A percentile compares a stretch with the other conserved stretches of the same genome.
These are phyloP conservation scores for Hemicordylus capensis DNA, from an alignment of 2,113 vertebrate genomes.

Conservation along the genomic window DNA sequence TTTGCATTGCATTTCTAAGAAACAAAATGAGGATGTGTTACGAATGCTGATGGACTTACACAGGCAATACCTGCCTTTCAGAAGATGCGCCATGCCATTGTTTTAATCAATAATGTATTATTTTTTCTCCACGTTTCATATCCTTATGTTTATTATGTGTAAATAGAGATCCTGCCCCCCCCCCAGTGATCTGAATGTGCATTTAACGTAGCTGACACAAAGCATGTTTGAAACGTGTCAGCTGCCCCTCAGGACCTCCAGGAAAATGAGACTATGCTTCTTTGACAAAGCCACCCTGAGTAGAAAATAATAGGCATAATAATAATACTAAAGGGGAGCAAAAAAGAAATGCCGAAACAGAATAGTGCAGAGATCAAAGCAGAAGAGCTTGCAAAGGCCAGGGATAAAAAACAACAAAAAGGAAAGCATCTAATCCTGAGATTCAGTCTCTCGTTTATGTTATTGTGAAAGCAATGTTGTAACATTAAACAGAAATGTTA, in stretches of 20 bases:
- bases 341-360: constrained; percentile 18
- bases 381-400: background rate
- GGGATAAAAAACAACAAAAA: background rate
- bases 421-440: background rate
- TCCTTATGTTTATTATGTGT: constrained; percentile 64
- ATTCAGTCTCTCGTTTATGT: background rate
- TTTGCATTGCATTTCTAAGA: background rate
- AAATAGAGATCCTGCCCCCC: constrained; percentile 63
- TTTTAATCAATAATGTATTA: constrained; percentile 70
- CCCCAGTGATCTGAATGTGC: constrained; percentile 41
- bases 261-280: constrained; percentile 47
- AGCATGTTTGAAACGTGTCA: constrained; percentile 5
- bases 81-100: constrained; percentile 37
- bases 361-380: constrained; percentile 46
- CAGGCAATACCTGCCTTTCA: constrained; percentile 14
- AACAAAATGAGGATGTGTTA: rapidly evolving
- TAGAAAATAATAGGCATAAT: background rate
- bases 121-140: constrained; percentile 26
- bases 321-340: background rate
- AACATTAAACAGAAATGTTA: constrained; percentile 26
- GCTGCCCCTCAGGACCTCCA: constrained; percentile 27
- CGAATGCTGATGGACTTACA: background rate
- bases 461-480: constrained; percentile 3
- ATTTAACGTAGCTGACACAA: constrained; percentile 60
- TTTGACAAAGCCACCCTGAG: constrained; percentile 29